Percentiles rank a stretch among this genome's conserved stretches.
Conservation (phyloP, 2,888 invertebrate genomes). For the Troglohyphantes excavatus region DNA sequence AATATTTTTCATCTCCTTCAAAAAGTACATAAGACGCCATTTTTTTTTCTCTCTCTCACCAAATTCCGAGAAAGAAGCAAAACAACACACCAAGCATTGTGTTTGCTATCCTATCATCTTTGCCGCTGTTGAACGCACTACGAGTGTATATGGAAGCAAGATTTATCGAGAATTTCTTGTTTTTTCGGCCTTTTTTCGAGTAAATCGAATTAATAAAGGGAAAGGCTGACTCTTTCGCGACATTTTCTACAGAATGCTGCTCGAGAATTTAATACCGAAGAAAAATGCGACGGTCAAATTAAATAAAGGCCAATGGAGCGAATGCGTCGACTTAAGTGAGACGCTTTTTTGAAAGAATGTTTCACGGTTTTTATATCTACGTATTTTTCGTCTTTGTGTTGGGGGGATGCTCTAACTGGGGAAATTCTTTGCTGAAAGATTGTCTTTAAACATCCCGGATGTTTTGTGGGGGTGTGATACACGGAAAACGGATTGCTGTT, state of each 20-base stretch:
- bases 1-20: constrained; percentile 37
- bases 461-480: no score
- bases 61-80: background rate
- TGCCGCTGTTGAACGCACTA: constrained; percentile 19
- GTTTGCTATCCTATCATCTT: constrained; percentile 62
- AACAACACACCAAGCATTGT: constrained; percentile 4
- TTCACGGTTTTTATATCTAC: background rate
- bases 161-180: constrained; percentile 51
- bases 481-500: no score
- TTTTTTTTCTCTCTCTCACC: constrained; percentile 12
- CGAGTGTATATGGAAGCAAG: constrained; percentile 4
- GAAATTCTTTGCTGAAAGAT: background rate
- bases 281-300: constrained; percentile 69
- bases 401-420: background rate
- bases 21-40: constrained; percentile 20
- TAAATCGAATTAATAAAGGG: constrained; percentile 70
- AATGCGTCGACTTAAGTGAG: constrained; percentile 31
- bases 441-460: no score
- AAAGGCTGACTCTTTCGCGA: constrained; percentile 47
- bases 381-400: background rate
- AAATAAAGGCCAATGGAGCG: constrained; percentile 68
- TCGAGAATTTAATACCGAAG: constrained; percentile 59
- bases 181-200: constrained; percentile 30
- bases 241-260: constrained; percentile 32
- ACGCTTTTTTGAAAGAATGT: background rate